Evolutionary conservation across 2,113 vertebrate genomes (phyloP).

Genomic region (Catagonus wagneri): DNA sequence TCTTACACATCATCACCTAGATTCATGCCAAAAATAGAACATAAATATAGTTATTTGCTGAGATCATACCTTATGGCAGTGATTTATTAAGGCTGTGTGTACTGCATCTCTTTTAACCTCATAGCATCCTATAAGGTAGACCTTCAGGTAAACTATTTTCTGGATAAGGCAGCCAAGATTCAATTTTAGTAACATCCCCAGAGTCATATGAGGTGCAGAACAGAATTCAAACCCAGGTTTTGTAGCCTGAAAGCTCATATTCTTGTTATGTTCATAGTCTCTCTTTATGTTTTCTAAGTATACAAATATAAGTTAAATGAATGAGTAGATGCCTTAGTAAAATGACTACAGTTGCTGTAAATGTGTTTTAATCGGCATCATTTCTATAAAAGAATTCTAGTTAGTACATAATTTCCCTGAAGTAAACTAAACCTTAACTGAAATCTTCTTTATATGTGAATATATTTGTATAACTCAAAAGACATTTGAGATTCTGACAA

Average conservation of each 20-base stretch:
- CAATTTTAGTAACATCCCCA: background rate
- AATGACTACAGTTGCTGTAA: background rate
- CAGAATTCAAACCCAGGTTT: background rate
- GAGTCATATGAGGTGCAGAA: background rate
- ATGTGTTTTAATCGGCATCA: constrained; percentile 16
- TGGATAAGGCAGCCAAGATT: constrained; percentile 15
- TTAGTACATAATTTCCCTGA: constrained; percentile 7
- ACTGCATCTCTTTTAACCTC: constrained; percentile 35
- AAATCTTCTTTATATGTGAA: constrained; percentile 44
- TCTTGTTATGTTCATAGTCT: background rate
- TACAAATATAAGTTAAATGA: constrained; percentile 17
- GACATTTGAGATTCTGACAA: constrained; percentile 46
- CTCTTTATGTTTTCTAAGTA: background rate
- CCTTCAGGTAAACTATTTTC: constrained; percentile 1
- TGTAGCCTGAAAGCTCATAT: background rate
- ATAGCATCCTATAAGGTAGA: background rate
- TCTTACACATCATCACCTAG: constrained; percentile 7
- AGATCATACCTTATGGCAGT: background rate
- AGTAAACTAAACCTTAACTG: constrained; percentile 5
- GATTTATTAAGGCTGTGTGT: background rate
- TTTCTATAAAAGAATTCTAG: constrained; percentile 52
- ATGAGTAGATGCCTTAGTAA: background rate
- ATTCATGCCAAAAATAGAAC: background rate
- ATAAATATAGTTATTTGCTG: constrained; percentile 9
- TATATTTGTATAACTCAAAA: constrained; percentile 62